Evolutionary conservation across 1,140 invertebrate genomes (phyloP), one percentile per base, ranked within the genome.

Genomic region (Drosophila dunni): DNA sequence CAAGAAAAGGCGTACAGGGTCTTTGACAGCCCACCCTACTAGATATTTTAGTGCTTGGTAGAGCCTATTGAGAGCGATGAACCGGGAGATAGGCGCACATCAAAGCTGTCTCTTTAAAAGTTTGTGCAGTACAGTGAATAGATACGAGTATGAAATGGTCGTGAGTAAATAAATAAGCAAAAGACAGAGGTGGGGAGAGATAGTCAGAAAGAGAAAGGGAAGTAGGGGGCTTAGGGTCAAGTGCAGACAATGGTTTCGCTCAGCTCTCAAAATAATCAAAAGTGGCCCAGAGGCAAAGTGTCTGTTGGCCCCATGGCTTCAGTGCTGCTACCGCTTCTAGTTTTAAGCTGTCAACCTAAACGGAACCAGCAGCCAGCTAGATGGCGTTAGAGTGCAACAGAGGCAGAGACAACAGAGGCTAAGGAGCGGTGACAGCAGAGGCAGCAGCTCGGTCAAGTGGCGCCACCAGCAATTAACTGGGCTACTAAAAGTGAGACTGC

Each of bases 401-500:
- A 63, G 66, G 48, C 62, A 51, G 76, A 63, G 65, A 44, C 62
- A 51, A 44, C 62, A 51, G 76, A 70, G 82, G 84, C 68, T 82
- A 2, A 20, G 17, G 17, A 20, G 17, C 17, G 17, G 1, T 20
- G 17, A 20, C 67, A 69, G 48, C 56, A 45, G 58, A 63, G 65
- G 45, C 62, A 53, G 76, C 75, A 88, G 84, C 69, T 83, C 83
- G 83, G 83, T 86, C 83, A 86, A 86, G 83, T 86, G 83, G 72
- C 76, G 83, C 83, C 83, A 88, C 70, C 76, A 86, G 83, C 83
- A 86, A 86, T 86, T 86, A 86, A 86, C 83, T 79, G 51, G 67
- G 40, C 67, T 64, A 57, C 24, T 45, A 60, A 53, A 53, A 53
- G 50, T 53, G 50, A 53, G 50, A 38, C 17, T 29, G 36, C 42